phyloP scores from a whole-genome alignment of 2,113 vertebrate species.

The Leiothrix lutea region DNA sequence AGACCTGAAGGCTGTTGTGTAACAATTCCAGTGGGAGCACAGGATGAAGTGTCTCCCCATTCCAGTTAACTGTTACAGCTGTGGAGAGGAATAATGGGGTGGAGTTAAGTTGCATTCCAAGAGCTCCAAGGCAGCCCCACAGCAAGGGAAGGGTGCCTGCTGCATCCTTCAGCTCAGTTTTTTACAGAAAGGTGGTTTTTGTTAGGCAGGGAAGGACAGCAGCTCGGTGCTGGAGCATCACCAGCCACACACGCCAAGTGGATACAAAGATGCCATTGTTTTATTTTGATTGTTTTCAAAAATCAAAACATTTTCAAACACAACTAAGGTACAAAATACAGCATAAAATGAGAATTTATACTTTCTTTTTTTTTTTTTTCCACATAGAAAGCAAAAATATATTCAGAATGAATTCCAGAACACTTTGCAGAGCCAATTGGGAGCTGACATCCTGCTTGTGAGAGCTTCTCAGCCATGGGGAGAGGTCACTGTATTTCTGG shows the following conservation, averaged over 20 bases:
- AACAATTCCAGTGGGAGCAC: neutral
- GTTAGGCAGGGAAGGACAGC: neutral
- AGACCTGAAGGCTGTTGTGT: neutral
- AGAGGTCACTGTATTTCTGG: neutral
- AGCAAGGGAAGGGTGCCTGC: neutral
- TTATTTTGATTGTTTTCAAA: constrained; percentile 78
- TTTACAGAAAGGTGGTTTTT: neutral
- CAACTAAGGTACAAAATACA: constrained; percentile 83
- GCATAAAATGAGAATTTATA: constrained; percentile 77
- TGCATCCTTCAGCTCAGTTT: neutral
- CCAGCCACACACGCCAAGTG: neutral
- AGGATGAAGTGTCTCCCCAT: neutral
- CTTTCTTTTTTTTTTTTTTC: constrained; percentile 39
- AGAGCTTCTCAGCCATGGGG: neutral
- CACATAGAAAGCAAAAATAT: constrained; percentile 74
- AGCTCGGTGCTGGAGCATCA: neutral
- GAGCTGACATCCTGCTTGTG: constrained; percentile 10
- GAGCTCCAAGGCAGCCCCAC: neutral
- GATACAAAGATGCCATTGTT: constrained; percentile 75
- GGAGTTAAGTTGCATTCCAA: neutral
- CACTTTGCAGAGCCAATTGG: constrained; percentile 56
- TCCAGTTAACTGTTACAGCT: neutral
- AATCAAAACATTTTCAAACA: constrained; percentile 77
- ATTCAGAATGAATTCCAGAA: constrained; percentile 57
- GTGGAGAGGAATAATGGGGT: accelerated